These are phyloP conservation scores for Balaeniceps rex DNA, from an alignment of 2,113 vertebrate species.

Conservation along the genomic window DNA sequence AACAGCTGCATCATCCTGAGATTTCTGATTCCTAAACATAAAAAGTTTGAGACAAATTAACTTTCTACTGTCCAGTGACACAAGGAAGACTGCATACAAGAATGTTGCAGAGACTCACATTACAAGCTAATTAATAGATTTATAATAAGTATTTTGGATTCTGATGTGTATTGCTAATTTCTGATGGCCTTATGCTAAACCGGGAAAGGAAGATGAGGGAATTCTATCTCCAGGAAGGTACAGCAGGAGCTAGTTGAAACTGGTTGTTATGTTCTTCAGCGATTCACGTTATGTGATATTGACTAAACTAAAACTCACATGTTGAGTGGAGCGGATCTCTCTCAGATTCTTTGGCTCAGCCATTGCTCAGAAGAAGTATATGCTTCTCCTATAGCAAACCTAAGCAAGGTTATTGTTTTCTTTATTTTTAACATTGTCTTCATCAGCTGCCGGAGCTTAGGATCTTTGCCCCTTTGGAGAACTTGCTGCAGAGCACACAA, in stretches of 20 bases:
- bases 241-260: neutral
- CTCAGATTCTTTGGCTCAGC: neutral
- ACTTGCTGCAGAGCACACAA: neutral
- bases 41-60: neutral
- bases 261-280: neutral
- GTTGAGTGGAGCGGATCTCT: neutral
- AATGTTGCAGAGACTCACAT: neutral
- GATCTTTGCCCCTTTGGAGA: neutral
- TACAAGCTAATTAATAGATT: neutral
- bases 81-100: neutral
- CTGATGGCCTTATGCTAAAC: neutral
- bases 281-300: neutral
- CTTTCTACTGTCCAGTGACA: neutral
- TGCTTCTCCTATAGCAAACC: neutral
- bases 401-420: neutral
- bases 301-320: neutral
- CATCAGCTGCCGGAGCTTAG: neutral
- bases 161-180: neutral
- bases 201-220: neutral
- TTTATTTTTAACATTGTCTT: neutral
- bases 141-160: neutral
- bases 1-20: neutral
- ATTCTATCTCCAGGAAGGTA: neutral
- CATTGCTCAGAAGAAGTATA: neutral
- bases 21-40: neutral